These are phyloP conservation scores for Pammene aurita DNA, from an alignment of 2,888 invertebrate species.

Conservation along the genomic window DNA sequence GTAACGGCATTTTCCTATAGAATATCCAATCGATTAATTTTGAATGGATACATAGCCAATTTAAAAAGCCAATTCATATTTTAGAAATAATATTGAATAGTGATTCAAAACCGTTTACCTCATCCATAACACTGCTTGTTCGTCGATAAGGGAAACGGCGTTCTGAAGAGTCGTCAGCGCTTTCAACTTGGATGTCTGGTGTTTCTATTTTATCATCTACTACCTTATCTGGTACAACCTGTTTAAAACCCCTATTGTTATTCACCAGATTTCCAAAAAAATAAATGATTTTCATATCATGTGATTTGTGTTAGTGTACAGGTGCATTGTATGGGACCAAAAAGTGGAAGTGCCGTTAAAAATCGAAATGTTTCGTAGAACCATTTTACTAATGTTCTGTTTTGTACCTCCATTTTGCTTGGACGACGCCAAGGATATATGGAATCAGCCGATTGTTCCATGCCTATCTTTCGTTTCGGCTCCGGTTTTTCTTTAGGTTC, in stretches of 20 bases:
- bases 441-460: conserved; percentile 34
- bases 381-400: background rate
- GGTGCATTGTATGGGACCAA: conserved; percentile 15
- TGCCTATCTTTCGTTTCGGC: conserved; percentile 35
- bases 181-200: conserved; percentile 30
- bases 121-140: conserved; percentile 28
- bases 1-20: conserved; percentile 44
- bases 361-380: background rate
- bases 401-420: conserved; percentile 42
- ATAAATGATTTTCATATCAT: background rate
- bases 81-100: background rate
- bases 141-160: conserved; percentile 33
- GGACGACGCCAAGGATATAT: conserved; percentile 48
- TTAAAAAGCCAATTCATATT: conserved; percentile 13
- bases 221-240: conserved; percentile 28
- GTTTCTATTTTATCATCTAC: conserved; percentile 32
- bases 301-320: conserved; percentile 20
- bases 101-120: conserved; percentile 22
- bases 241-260: conserved; percentile 30
- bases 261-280: background rate
- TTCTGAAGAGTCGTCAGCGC: conserved; percentile 17
- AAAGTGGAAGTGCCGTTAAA: conserved; percentile 19
- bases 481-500: conserved; percentile 39
- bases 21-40: conserved; percentile 32
- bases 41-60: conserved; percentile 16